A percentile compares a stretch with the other conserved stretches of the same genome.
These are phyloP conservation scores for Theretra japonica DNA, from an alignment of 2,888 invertebrate species.

Conservation along the genomic window DNA sequence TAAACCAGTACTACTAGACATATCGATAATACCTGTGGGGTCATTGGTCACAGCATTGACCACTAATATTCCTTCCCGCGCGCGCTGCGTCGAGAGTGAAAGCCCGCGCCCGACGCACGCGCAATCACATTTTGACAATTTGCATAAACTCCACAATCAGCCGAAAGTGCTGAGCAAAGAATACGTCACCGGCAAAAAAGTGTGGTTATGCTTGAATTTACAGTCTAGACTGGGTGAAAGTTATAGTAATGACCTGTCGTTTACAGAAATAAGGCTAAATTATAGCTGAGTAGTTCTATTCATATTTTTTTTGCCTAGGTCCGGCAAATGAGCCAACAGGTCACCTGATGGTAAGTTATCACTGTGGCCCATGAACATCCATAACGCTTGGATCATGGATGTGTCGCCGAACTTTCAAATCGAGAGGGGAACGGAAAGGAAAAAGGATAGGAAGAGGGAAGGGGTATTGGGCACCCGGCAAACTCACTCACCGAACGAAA, in stretches of 20 bases:
- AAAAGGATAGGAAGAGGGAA: too few species aligned
- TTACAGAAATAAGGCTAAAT: neutral
- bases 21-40: neutral
- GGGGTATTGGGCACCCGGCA: too few species aligned
- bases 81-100: conserved; percentile 15
- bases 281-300: neutral
- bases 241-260: neutral
- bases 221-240: neutral
- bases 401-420: too few species aligned
- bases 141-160: conserved; percentile 6
- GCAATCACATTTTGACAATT: conserved; percentile 6
- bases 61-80: neutral
- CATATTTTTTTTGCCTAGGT: neutral
- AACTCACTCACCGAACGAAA: too few species aligned
- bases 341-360: too few species aligned
- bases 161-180: conserved; percentile 23
- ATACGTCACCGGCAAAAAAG: neutral
- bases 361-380: too few species aligned
- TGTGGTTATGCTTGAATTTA: neutral
- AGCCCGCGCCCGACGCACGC: conserved; percentile 7
- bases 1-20: neutral
- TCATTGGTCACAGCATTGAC: neutral
- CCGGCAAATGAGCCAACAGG: too few species aligned
- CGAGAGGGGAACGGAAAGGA: too few species aligned
- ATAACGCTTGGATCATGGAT: too few species aligned